These are phyloP conservation scores for Cyanoliseus patagonus DNA, from an alignment of 2,113 vertebrate species.

Conservation along the genomic window DNA sequence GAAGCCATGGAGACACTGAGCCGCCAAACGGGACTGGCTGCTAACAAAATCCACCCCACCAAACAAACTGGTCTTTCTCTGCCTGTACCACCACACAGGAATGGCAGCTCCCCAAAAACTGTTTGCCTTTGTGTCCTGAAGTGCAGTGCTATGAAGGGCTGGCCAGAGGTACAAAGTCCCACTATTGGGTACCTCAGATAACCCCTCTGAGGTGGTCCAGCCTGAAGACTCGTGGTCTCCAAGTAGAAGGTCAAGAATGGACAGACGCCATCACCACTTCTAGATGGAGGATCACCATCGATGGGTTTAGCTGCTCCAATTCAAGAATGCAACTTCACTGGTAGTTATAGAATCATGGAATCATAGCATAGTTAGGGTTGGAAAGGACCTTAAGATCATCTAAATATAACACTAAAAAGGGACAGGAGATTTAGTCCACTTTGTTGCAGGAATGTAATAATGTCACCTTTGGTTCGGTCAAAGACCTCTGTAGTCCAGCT, in stretches of 20 bases:
- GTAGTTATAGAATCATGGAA: background rate
- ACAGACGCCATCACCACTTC: constrained; percentile 11
- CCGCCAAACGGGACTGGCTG: constrained; percentile 28
- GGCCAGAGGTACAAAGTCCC: constrained; percentile 31
- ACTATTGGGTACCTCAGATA: constrained; percentile 48
- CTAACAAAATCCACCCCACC: constrained; percentile 49
- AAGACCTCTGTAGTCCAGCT: background rate
- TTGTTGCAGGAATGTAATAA: background rate
- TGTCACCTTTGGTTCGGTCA: background rate
- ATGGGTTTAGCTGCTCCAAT: background rate
- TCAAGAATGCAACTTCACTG: background rate
- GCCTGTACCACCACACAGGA: constrained; percentile 39
- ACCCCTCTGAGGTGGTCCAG: constrained; percentile 50
- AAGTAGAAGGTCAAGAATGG: background rate
- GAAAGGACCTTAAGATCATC: too few relatives aligned
- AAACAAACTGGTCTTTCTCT: constrained; percentile 67
- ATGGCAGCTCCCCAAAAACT: constrained; percentile 53
- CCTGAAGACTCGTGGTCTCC: constrained; percentile 28
- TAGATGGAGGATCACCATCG: background rate
- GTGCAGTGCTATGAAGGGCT: background rate
- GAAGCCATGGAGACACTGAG: constrained; percentile 44
- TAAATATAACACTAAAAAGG: background rate
- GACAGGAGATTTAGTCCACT: background rate
- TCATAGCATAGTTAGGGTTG: too few relatives aligned
- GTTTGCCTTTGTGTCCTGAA: constrained; percentile 52